Evolutionary conservation across 1,140 invertebrate species (phyloP).

Genomic region (Pseudoatta argentina): DNA sequence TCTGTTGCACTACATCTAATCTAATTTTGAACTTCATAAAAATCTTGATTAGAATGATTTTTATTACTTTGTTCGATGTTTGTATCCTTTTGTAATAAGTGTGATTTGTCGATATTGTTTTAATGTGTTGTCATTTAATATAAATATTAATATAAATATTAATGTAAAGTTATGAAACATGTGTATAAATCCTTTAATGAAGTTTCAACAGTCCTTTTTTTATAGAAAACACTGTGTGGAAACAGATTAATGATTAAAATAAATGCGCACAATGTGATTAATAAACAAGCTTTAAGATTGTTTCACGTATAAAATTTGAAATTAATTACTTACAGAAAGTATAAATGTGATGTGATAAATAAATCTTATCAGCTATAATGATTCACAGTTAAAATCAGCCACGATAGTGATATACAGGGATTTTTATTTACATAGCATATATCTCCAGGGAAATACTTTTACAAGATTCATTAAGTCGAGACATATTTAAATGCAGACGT

Average conservation of each 20-base stretch:
- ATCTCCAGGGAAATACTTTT: too few relatives aligned
- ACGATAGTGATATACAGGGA: background rate
- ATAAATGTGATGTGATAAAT: slow-evolving; percentile 8
- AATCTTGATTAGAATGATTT: background rate
- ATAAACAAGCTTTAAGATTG: background rate
- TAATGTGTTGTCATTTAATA: background rate
- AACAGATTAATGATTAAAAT: background rate
- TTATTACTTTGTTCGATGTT: background rate
- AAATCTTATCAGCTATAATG: background rate
- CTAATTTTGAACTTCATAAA: background rate
- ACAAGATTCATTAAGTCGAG: too few relatives aligned
- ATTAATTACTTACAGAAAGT: slow-evolving; percentile 5
- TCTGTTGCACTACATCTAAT: background rate
- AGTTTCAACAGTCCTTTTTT: background rate
- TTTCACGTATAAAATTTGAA: background rate
- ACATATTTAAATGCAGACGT: too few relatives aligned
- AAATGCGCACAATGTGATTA: slow-evolving; percentile 22
- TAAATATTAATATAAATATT: background rate
- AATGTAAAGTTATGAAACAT: background rate
- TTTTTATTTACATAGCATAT: too few relatives aligned
- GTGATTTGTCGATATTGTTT: background rate
- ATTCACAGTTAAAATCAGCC: background rate
- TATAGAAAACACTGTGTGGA: background rate
- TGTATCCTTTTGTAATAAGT: background rate
- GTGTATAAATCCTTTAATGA: background rate